Base-by-base conservation (phyloP, 2,888 invertebrate species). In the Acronicta leporina region DNA sequence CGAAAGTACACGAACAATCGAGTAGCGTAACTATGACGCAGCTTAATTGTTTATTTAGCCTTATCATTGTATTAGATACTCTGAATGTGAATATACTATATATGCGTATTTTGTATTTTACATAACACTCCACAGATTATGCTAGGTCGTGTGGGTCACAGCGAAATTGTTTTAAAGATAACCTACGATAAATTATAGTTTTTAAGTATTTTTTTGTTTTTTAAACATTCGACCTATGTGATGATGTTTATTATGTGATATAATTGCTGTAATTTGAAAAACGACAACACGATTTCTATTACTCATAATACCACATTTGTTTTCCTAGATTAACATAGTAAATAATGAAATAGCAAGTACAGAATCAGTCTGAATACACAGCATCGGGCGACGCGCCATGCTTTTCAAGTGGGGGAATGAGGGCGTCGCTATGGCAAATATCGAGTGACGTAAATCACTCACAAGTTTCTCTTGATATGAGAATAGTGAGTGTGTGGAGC, bases 161-260 rank as follows among this genome's bases (percentile, higher is more conserved):
- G 45, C 40, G 44, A 67, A 68, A 68, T 67, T 67, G 45, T 62
- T 68, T 68, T 10, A 27, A 13, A 16, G 56, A 67, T 67, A 49
- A 63, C 52, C 40, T 38, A 16, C 10, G 16, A 30, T 15, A 30
- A 20, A 38, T 46, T 20, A 20, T 20, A 20, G 33, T 48, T 58
- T n/a, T 33, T 38, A 62, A 35, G 20, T 43, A 13, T 44, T 35
- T 51, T 51, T 41, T 38, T 25, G 33, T 33, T 33, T 30, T 30
- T 30, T 7, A 11, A 33, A 1, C 30, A 30, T 7, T 30, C 11
- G 35, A 35, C 20, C 20, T 30, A 33, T n/a, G 6, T n/a, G 38
- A 38, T 7, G n/a, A n/a, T 38, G 35, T 35, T 13, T 35, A 1
- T 35, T 11, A 0, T 13, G 13, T 35, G 11, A 35, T 11, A 38